A percentile compares a stretch with the other conserved stretches of the same genome.
These are phyloP conservation scores for Thaleichthys pacificus DNA, from an alignment of 2,797 vertebrate species.

Conservation along the genomic window DNA sequence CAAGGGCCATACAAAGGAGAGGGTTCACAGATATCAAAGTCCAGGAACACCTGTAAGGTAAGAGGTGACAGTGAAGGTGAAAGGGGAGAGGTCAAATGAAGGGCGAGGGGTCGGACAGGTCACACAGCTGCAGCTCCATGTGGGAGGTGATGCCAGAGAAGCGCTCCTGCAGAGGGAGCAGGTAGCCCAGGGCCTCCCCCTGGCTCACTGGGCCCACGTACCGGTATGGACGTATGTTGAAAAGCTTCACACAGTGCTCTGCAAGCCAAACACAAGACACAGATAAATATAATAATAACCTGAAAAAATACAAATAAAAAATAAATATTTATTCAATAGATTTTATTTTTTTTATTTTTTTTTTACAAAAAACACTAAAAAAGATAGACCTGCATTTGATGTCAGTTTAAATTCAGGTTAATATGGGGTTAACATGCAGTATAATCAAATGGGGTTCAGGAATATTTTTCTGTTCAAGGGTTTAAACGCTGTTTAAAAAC, in stretches of 20 bases:
- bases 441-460: no score
- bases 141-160: constrained; percentile 81
- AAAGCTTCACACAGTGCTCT: constrained; percentile 81
- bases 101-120: constrained; percentile 66
- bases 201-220: constrained; percentile 67
- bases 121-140: constrained; percentile 81
- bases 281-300: not conserved
- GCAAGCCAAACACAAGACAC: constrained; percentile 18
- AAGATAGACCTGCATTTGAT: no score
- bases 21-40: no score
- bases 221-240: constrained; percentile 76
- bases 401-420: no score
- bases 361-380: no score
- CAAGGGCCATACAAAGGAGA: not conserved
- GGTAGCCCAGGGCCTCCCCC: constrained; percentile 71
- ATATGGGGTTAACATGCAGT: no score
- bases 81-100: constrained; percentile 51
- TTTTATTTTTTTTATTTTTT: not conserved
- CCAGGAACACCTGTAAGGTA: not conserved
- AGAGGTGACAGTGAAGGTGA: not conserved
- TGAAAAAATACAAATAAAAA: not conserved
- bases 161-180: constrained; percentile 76
- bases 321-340: not conserved
- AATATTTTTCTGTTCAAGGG: no score
- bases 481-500: no score